Percentiles rank a stretch among this genome's conserved stretches.
Evolutionary conservation across 2,888 invertebrate species (phyloP).

Genomic region (Leistus spinibarbis): DNA sequence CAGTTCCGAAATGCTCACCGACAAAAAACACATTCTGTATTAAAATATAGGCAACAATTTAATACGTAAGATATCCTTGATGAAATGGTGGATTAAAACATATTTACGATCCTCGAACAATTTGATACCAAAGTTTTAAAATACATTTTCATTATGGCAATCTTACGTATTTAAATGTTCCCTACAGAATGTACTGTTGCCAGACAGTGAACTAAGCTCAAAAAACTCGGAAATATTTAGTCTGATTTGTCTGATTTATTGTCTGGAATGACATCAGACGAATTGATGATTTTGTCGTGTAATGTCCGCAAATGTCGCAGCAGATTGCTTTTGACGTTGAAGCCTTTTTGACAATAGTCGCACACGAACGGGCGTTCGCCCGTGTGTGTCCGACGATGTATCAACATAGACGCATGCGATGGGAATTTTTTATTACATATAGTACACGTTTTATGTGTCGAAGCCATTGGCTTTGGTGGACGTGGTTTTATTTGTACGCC

Average conservation of each 20-base stretch:
- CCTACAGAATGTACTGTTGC: not conserved
- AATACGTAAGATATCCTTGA: too few relatives aligned
- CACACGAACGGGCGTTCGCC: conserved; percentile 76
- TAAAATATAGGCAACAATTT: too few relatives aligned
- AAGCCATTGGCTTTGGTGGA: conserved; percentile 56
- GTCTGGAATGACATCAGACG: conserved; percentile 51
- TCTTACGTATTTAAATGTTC: too few relatives aligned
- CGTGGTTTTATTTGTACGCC: conserved; percentile 50
- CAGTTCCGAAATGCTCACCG: not conserved
- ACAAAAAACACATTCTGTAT: not conserved
- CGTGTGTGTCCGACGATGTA: conserved; percentile 77
- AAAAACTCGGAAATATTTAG: not conserved
- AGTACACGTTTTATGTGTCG: conserved; percentile 67
- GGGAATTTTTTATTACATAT: conserved; percentile 77
- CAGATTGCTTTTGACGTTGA: conserved; percentile 79
- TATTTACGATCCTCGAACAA: too few relatives aligned
- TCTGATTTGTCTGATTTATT: conserved; percentile 14
- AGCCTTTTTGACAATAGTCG: conserved; percentile 76
- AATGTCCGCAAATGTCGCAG: conserved; percentile 75
- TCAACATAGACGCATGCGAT: conserved; percentile 79
- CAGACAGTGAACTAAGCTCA: not conserved
- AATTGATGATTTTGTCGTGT: conserved; percentile 69
- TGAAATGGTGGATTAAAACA: too few relatives aligned
- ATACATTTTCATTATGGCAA: too few relatives aligned
- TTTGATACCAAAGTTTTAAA: too few relatives aligned